These are phyloP conservation scores for Piaya cayana DNA, from an alignment of 2,113 vertebrate genomes.

Conservation along the genomic window DNA sequence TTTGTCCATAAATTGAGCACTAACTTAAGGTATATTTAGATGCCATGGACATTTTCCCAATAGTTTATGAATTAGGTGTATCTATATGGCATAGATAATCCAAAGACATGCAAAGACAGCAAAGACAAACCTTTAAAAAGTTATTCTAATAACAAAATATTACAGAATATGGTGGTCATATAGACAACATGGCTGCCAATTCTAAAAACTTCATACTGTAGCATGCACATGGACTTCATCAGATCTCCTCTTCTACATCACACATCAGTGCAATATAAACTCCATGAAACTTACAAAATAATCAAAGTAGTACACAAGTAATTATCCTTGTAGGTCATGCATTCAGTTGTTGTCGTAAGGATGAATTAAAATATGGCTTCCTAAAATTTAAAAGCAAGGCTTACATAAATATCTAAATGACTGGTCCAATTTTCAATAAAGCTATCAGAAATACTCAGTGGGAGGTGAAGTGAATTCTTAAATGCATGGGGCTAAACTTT, in stretches of 20 bases:
- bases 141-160: background rate
- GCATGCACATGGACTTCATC: background rate
- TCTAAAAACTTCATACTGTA: background rate
- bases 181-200: background rate
- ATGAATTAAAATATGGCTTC: background rate
- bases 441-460: background rate
- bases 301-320: background rate
- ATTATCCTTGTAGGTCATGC: background rate
- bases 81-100: background rate
- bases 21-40: background rate
- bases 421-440: background rate
- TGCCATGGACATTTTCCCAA: background rate
- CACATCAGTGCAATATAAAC: background rate
- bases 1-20: background rate
- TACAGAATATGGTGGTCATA: background rate
- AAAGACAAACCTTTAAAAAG: background rate
- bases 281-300: background rate
- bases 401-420: background rate
- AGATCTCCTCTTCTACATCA: background rate
- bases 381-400: background rate
- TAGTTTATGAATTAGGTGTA: background rate
- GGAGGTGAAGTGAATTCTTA: background rate
- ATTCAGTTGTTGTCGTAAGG: background rate
- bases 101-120: background rate
- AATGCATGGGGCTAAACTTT: background rate